A percentile compares a stretch with the other conserved stretches of the same genome.
Conservation (phyloP, 2,113 vertebrate species). For the Promerops cafer region DNA sequence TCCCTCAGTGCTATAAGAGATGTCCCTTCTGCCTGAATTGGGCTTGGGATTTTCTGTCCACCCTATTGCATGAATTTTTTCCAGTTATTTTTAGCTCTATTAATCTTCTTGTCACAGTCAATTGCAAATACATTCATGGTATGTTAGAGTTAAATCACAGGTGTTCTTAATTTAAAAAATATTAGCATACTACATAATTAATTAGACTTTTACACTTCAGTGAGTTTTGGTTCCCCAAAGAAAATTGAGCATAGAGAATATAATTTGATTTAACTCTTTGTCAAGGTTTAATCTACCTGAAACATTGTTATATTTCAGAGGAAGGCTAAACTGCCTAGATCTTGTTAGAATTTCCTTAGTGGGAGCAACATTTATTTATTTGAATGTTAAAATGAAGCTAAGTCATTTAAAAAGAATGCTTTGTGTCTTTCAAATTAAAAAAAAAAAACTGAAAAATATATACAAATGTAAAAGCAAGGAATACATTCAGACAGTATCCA, state of each 20-base stretch:
- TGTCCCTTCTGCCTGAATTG: background rate
- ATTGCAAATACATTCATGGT: conserved; percentile 33
- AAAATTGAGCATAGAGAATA: conserved; percentile 73
- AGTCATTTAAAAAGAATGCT: background rate
- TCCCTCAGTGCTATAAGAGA: background rate
- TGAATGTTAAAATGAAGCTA: background rate
- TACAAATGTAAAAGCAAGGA: background rate
- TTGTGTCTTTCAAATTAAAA: background rate
- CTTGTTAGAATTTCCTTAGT: conserved; percentile 29
- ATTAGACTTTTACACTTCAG: conserved; percentile 77
- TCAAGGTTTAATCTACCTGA: conserved; percentile 76
- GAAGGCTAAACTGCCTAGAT: conserved; percentile 55
- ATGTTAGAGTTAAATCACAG: conserved; percentile 65
- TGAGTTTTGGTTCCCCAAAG: conserved; percentile 70
- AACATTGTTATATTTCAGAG: conserved; percentile 59
- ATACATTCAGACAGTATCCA: background rate
- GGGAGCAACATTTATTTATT: background rate
- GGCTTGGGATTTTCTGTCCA: background rate
- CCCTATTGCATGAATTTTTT: background rate
- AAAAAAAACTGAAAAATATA: background rate
- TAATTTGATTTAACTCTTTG: conserved; percentile 78
- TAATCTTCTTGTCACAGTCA: conserved; percentile 45
- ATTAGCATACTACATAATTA: conserved; percentile 78
- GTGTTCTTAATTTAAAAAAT: conserved; percentile 77
- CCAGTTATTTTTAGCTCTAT: background rate